Base-by-base conservation (phyloP, 2,797 vertebrate genomes). In the Characodon lateralis region DNA sequence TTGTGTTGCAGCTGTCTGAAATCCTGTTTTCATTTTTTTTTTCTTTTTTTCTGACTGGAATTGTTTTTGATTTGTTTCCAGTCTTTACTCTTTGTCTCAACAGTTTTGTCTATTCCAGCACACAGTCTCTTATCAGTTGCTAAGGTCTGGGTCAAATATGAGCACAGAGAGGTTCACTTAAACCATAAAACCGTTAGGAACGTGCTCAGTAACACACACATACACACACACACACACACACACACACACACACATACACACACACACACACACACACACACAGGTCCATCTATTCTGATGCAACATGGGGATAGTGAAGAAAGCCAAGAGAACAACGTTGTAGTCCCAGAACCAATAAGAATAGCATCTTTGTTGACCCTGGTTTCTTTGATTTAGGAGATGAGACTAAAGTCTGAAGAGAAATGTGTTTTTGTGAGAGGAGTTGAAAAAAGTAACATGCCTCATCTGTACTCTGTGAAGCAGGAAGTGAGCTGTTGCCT, bases 401-500 rank as follows among this genome's bases (percentile, higher is more conserved):
- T 72, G 39, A 14, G 53, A 68, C 66, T 39, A 43, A 35, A 13
- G 43, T 73, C 53, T 73, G 51, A 56, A 39, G 20, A 73, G 24
- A 41, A 56, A 26, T 39, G 14, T 9, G 43, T 59, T 78, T 80
- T 22, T 82, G 41, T 76, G 72, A 82, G 73, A 77, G 26, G 39
- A 81, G 77, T 43, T 78, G 77, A 83, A 81, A 71, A 88, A 84
- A 84, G 81, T 87, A 90, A 80, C 78, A 31, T 58, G 61, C 81
- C 83, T 87, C 81, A 90, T 83, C 70, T 77, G 70, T 68, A 65
- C n/a, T 82, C 79, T 85, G 80, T 86, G 77, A 84, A 81, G 76
- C 91, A 93, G 92, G 92, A 94, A 90, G 83, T 87, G 72, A 79
- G 74, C 82, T 22, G 39, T 56, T 76, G 77, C 72, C 85, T 91